A percentile compares a stretch with the other conserved stretches of the same genome.
phyloP scores from a whole-genome alignment of 1,140 invertebrate species.

The Holotrichia oblita region DNA sequence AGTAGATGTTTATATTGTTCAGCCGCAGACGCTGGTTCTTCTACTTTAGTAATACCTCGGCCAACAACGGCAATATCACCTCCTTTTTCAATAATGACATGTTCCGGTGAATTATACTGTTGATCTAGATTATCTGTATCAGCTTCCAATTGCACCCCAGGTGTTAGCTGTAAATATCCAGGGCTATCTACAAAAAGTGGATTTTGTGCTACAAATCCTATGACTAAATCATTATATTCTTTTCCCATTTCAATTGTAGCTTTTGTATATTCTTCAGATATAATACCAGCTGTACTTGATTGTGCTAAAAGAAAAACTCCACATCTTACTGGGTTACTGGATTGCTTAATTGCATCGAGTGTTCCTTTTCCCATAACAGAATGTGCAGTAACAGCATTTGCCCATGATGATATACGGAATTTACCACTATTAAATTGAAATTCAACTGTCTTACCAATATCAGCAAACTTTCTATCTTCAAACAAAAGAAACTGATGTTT shows the following conservation, averaged over 20 bases:
- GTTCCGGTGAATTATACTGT: slow-evolving; percentile 81
- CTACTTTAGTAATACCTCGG: slow-evolving; percentile 81
- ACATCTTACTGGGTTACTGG: slow-evolving; percentile 58
- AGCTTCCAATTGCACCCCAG: slow-evolving; percentile 80
- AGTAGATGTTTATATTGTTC: slow-evolving; percentile 77
- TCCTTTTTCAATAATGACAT: slow-evolving; percentile 80
- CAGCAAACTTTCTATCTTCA: slow-evolving; percentile 97
- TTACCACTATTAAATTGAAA: slow-evolving; percentile 82
- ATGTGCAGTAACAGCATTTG: slow-evolving; percentile 90
- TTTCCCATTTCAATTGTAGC: slow-evolving; percentile 74
- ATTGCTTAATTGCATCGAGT: slow-evolving; percentile 76
- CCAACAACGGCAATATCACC: slow-evolving; percentile 95
- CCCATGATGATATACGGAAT: slow-evolving; percentile 85
- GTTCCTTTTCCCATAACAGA: slow-evolving; percentile 85
- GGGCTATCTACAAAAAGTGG: slow-evolving; percentile 70
- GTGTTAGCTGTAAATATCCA: slow-evolving; percentile 86
- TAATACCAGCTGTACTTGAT: slow-evolving; percentile 86
- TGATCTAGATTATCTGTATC: slow-evolving; percentile 69
- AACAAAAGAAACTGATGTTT: slow-evolving; percentile 90
- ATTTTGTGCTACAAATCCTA: slow-evolving; percentile 91
- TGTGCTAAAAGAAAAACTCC: slow-evolving; percentile 85
- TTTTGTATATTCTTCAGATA: slow-evolving; percentile 76
- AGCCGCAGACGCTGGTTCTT: slow-evolving; percentile 71
- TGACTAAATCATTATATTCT: slow-evolving; percentile 75
- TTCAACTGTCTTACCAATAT: slow-evolving; percentile 93